These are phyloP conservation scores for Channallabes apus DNA, from an alignment of 2,797 vertebrate genomes.

Conservation along the genomic window DNA sequence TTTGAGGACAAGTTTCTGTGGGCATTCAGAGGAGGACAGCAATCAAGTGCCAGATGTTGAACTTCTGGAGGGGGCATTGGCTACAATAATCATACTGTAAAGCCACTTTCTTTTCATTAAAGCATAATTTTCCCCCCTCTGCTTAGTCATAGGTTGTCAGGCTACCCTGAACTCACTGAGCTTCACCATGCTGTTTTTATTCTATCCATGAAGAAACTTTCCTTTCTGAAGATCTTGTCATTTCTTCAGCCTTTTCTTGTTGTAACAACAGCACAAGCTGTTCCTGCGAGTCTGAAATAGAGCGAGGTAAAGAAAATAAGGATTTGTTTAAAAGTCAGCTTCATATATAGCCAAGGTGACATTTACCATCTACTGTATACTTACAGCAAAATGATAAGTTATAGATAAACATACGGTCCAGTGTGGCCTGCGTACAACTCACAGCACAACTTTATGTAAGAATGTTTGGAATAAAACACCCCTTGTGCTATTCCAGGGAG, in stretches of 20 bases:
- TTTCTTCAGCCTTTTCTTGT: constrained; percentile 14
- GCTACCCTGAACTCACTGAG: not conserved
- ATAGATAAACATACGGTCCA: no score
- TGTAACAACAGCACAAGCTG: not conserved
- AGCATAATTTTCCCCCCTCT: not conserved
- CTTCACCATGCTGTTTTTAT: not conserved
- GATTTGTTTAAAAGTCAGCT: constrained; percentile 8
- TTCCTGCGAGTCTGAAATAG: not conserved
- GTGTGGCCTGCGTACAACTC: not conserved
- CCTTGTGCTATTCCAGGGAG: not conserved
- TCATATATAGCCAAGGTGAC: not conserved
- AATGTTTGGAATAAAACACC: not conserved
- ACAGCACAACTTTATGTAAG: not conserved
- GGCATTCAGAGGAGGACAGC: not conserved
- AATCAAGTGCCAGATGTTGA: not conserved
- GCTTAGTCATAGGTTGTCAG: not conserved
- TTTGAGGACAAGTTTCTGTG: not conserved
- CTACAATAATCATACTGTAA: not conserved
- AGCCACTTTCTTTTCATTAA: not conserved
- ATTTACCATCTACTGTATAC: not conserved
- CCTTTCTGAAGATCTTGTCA: constrained; percentile 6
- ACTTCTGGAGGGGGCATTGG: not conserved
- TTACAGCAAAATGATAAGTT: not conserved
- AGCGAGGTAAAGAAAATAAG: not conserved
- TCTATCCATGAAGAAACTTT: not conserved